Evolutionary conservation across 2,888 invertebrate genomes (phyloP).

Genomic region (Odontocolon sp.): DNA sequence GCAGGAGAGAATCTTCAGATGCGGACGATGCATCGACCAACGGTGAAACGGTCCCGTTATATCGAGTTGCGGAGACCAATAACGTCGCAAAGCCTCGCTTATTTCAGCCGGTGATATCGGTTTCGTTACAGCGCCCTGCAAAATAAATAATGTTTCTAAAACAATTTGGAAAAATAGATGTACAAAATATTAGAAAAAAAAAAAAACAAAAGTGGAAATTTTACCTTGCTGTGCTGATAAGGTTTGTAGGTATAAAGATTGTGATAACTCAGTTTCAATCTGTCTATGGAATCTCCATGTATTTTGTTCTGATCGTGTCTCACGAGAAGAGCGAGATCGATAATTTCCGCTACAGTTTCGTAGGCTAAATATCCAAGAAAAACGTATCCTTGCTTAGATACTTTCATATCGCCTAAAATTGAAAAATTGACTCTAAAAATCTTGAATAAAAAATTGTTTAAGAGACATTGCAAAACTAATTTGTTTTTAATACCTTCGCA

Average conservation of each 20-base stretch:
- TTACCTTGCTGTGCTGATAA: slow-evolving; percentile 76
- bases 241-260: slow-evolving; percentile 82
- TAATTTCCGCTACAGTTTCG: slow-evolving; percentile 94
- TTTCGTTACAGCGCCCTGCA: slow-evolving; percentile 83
- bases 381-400: slow-evolving; percentile 86
- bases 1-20: slow-evolving; percentile 76
- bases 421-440: not conserved
- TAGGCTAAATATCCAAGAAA: slow-evolving; percentile 93
- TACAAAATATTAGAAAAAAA: no score
- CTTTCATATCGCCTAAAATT: slow-evolving; percentile 82
- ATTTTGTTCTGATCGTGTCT: slow-evolving; percentile 88
- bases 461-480: not conserved
- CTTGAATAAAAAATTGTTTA: not conserved
- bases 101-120: slow-evolving; percentile 91
- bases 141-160: slow-evolving; percentile 24
- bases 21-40: slow-evolving; percentile 73
- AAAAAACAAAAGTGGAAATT: slow-evolving; percentile 7
- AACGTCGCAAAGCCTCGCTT: slow-evolving; percentile 90
- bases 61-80: slow-evolving; percentile 84
- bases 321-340: slow-evolving; percentile 91
- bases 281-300: slow-evolving; percentile 86
- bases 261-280: slow-evolving; percentile 85
- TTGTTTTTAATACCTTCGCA: slow-evolving; percentile 71
- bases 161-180: slow-evolving; percentile 13
- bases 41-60: slow-evolving; percentile 78